Base-by-base conservation (phyloP, 2,888 invertebrate genomes). In the Scaptodrosophila latifasciaeformis region DNA sequence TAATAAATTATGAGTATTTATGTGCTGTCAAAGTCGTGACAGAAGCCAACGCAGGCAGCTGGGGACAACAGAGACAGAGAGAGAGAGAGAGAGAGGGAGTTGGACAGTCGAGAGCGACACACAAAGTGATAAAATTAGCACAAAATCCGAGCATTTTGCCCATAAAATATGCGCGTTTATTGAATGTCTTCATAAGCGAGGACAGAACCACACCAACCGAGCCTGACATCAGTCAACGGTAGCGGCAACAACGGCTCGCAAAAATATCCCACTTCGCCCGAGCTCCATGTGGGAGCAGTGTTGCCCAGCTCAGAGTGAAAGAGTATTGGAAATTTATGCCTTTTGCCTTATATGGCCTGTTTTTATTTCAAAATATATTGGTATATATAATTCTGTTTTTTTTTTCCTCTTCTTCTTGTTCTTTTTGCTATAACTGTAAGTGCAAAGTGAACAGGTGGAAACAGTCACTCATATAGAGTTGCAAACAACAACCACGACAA, bases 41-140 rank as follows among this genome's bases (percentile, higher is more conserved):
- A 80, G 68, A 69, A 57, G 37, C 37, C 17, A 37, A 37, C 37
- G 37, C n/a, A n/a, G n/a, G 37, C 37, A 72, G 80, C 34, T 13
- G 34, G n/a, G n/a, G 34, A 34, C 34, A n/a, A 30, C 30, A 30
- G 30, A 30, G n/a, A 30, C 12, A 30, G 3, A 6, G 30, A n/a
- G n/a, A 1, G 30, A 30, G 1, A 30, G n/a, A 30, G 30, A 12
- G 2, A 34, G 13, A 34, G 5, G 2, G 13, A 12, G 12, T 15
- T 34, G 13, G 30, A 12, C 30, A 30, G 30, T 13, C 80, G 80
- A 78, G 85, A 85, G 84, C 83, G 86, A 82, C 85, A 81, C 84
- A 85, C 85, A 84, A 84, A 84, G 84, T 85, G 84, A 85, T 85
- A 85, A 85, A 84, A 84, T 85, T 85, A 85, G 82, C 84, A 84